phyloP scores from a whole-genome alignment of 2,113 vertebrate species.

The Pholis gunnellus region DNA sequence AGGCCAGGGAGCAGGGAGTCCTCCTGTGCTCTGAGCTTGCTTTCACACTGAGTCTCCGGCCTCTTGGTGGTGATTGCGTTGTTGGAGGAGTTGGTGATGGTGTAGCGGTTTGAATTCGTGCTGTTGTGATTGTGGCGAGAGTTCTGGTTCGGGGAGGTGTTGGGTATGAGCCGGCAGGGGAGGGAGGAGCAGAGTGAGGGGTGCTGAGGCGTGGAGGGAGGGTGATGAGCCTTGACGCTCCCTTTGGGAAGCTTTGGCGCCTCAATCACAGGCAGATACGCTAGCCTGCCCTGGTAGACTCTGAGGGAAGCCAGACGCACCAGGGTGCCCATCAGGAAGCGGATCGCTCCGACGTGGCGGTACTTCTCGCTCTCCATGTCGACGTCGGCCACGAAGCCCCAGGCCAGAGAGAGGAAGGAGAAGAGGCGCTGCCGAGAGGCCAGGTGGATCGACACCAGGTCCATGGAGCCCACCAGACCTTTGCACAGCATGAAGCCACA shows the following conservation, averaged over 20 bases:
- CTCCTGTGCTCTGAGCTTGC: constrained; percentile 40
- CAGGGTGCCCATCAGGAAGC: constrained; percentile 92
- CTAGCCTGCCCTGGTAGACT: constrained; percentile 87
- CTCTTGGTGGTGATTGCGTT: constrained; percentile 38
- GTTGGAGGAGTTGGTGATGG: constrained; percentile 28
- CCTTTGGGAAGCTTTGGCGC: constrained; percentile 35
- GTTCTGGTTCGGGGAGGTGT: constrained; percentile 32
- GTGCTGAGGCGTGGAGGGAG: constrained; percentile 50
- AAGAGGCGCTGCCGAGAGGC: constrained; percentile 84
- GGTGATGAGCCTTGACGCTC: constrained; percentile 2
- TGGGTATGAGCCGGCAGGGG: constrained; percentile 61
- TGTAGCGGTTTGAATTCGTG: constrained; percentile 61
- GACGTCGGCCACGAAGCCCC: constrained; percentile 95
- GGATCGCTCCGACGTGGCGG: constrained; percentile 88
- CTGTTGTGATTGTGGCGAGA: constrained; percentile 34
- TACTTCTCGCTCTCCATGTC: constrained; percentile 96
- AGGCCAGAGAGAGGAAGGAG: constrained; percentile 91
- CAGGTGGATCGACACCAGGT: constrained; percentile 88
- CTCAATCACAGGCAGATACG: constrained; percentile 85
- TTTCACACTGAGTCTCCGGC: constrained; percentile 24
- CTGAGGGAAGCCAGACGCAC: constrained; percentile 84
- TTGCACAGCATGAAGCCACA: constrained; percentile 91
- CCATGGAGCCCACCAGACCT: constrained; percentile 86
- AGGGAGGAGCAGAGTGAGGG: constrained; percentile 63
- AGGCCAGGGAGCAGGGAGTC: constrained; percentile 87